A percentile compares a stretch with the other conserved stretches of the same genome.
These are phyloP conservation scores for Meloidogyne chitwoodi DNA, from an alignment of 1,140 invertebrate species.

Conservation along the genomic window DNA sequence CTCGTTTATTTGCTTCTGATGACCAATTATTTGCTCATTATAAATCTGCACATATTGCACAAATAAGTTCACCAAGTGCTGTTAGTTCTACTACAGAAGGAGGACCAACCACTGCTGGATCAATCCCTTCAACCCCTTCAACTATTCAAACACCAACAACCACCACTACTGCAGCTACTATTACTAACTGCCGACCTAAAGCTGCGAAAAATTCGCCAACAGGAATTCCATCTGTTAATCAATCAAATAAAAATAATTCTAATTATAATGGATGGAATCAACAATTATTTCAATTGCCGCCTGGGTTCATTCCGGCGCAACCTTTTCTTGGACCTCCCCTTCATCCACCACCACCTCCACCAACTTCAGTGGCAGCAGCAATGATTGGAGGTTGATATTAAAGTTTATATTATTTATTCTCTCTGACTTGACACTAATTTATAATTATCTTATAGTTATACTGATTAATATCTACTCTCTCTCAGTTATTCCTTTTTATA, in stretches of 20 bases:
- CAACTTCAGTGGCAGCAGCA: neutral
- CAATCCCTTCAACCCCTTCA: neutral
- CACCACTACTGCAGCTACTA: neutral
- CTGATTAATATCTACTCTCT: too few relatives aligned
- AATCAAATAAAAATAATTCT: neutral
- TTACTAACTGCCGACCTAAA: neutral
- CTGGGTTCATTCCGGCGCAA: neutral
- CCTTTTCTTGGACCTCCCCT: neutral
- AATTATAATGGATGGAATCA: neutral
- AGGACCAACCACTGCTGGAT: neutral
- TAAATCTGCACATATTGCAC: conserved; percentile 14
- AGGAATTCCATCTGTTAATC: neutral
- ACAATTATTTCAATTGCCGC: neutral
- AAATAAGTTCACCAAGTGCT: conserved; percentile 11
- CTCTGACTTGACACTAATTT: too few relatives aligned
- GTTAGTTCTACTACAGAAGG: conserved; percentile 16
- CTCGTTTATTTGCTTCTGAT: neutral
- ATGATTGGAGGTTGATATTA: neutral
- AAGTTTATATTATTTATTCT: too few relatives aligned
- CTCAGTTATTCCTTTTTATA: too few relatives aligned
- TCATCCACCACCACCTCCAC: neutral
- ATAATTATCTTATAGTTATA: too few relatives aligned
- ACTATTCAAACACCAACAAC: conserved; percentile 2
- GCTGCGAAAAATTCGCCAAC: conserved; percentile 5
- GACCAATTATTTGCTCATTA: conserved; percentile 21